Evolutionary conservation across 2,797 vertebrate genomes (phyloP), one percentile per base, ranked within the genome.

Genomic region (Acanthurus tractus): DNA sequence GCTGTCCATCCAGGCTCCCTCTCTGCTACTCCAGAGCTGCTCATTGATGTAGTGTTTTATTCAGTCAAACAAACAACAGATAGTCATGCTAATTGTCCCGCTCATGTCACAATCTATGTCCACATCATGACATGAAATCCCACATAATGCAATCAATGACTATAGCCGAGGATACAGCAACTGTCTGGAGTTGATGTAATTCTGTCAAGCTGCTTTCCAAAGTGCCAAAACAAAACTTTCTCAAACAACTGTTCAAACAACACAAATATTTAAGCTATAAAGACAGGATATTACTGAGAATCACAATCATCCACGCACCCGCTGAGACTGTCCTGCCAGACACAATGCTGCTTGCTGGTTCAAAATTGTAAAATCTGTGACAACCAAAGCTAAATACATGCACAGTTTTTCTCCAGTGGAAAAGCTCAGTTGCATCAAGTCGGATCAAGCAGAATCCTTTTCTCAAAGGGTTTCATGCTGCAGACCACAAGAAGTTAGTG

Each of bases 401-500:
- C 20, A 17, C 50, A 59, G 61, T 57, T 78, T 87, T 44, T 68
- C 73, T 78, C 79, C 62, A 53, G 82, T 62, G 29, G 87, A 75
- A 76, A 82, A 57, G 63, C 80, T 87, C 59, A 62, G 77, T 67
- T 79, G 76, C 67, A 68, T 78, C 64, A 80, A 88, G 54, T 57
- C 71, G 76, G 84, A 91, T 86, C 70, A 88, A 90, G 79, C 75
- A 73, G 67, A 80, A 20, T 72, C 52, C 80, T 68, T 74, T 42
- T 62, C 87, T 89, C 86, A 70, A 71, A 76, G 78, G 77, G 57
- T 70, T 88, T 75, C 13, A 52, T 42, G 68, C 77, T 69, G 61
- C 68, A 76, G 74, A 75, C 77, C 78, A 70, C n/a, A 17, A 85
- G 62, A 74, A 71, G 70, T 78, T 68, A 4, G 20, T 49, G 17